Evolutionary conservation across 53 echinoderm and acorn worm genomes (phyloP).

Genomic region (Apostichopus leukothele): DNA sequence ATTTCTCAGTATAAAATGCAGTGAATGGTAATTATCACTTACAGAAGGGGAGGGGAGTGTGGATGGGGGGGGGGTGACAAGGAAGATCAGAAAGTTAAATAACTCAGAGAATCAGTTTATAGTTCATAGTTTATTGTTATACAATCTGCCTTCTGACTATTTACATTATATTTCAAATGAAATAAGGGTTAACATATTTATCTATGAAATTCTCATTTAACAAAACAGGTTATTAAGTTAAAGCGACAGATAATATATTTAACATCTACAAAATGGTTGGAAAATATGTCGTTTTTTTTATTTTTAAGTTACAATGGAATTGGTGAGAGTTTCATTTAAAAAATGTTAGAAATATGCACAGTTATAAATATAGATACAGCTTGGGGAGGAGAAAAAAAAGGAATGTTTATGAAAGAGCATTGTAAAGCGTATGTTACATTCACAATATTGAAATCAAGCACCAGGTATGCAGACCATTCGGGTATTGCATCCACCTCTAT

Average conservation of each 20-base stretch:
- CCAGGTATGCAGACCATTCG: neutral
- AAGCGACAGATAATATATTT: neutral
- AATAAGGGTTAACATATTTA: neutral
- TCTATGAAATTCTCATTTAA: neutral
- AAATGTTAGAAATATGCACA: neutral
- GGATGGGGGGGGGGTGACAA: too few species aligned
- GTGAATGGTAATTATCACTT: too few species aligned
- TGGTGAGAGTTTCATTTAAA: neutral
- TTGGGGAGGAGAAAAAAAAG: neutral
- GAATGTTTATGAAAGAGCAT: conserved; percentile 15
- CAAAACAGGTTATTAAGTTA: neutral
- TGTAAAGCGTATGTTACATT: conserved; percentile 1
- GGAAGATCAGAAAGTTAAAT: neutral
- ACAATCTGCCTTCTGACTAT: conserved; percentile 7
- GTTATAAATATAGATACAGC: conserved; percentile 5
- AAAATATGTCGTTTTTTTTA: neutral
- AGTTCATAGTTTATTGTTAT: conserved; percentile 7
- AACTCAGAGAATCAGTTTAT: neutral
- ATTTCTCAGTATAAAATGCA: too few species aligned
- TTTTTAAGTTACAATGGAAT: neutral
- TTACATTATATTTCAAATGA: neutral
- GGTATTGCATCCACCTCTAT: too few species aligned
- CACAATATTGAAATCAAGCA: neutral
- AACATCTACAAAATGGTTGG: neutral
- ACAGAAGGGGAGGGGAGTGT: too few species aligned